These are phyloP conservation scores for Vandiemenella viatica DNA, from an alignment of 2,888 invertebrate genomes.

Conservation along the genomic window DNA sequence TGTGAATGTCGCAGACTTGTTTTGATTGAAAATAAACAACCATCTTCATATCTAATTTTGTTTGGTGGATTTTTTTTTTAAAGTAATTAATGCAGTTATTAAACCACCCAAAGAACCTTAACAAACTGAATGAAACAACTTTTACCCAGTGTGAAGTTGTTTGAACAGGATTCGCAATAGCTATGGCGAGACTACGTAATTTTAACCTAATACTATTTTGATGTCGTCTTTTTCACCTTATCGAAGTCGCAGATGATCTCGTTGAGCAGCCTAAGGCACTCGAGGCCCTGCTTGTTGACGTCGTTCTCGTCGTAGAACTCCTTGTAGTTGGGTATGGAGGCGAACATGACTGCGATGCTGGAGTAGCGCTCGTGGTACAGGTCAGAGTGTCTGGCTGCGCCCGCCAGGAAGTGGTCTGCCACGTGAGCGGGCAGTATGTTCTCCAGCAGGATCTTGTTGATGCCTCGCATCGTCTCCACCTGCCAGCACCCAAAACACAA, in stretches of 20 bases:
- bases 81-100: too few species aligned
- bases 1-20: too few species aligned
- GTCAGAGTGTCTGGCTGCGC: constrained; percentile 40
- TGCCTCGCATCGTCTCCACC: constrained; percentile 91
- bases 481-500: too few species aligned
- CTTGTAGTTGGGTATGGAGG: constrained; percentile 94
- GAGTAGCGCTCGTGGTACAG: constrained; percentile 88
- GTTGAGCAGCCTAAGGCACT: constrained; percentile 83
- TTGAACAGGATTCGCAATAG: too few species aligned
- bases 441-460: constrained; percentile 90
- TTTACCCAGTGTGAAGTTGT: too few species aligned
- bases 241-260: constrained; percentile 98
- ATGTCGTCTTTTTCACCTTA: constrained; percentile 63
- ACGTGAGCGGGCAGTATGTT: constrained; percentile 95
- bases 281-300: constrained; percentile 88
- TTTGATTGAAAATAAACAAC: too few species aligned
- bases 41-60: too few species aligned
- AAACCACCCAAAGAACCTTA: too few species aligned
- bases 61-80: too few species aligned
- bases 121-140: too few species aligned
- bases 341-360: constrained; percentile 94
- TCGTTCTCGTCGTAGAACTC: constrained; percentile 96
- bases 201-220: too few species aligned
- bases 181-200: too few species aligned
- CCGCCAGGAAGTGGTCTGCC: constrained; percentile 73